Evolutionary conservation across 2,797 vertebrate species (phyloP).

Genomic region (Eptatretus atami): DNA sequence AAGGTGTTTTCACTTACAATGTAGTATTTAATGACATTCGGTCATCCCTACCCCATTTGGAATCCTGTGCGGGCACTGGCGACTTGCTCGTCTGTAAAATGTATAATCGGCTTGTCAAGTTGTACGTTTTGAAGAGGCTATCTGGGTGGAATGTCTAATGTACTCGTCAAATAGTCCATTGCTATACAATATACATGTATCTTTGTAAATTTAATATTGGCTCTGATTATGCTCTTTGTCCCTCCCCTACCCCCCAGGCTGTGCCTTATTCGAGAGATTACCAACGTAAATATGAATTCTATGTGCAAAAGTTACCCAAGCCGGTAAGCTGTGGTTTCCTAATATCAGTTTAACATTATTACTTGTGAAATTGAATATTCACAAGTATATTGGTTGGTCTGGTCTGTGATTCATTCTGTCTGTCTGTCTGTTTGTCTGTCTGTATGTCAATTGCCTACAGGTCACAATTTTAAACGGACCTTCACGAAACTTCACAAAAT

Average conservation of each 20-base stretch:
- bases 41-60: not conserved
- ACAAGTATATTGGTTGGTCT: too few relatives aligned
- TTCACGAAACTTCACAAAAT: too few relatives aligned
- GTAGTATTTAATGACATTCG: not conserved
- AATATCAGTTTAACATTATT: too few relatives aligned
- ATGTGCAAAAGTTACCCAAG: slow-evolving; percentile 74
- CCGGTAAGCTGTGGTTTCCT: slow-evolving; percentile 24
- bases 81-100: not conserved
- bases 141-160: slow-evolving; percentile 9
- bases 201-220: not conserved
- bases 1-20: not conserved
- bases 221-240: slow-evolving; percentile 6
- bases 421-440: too few relatives aligned
- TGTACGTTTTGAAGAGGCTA: too few relatives aligned
- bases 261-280: slow-evolving; percentile 98
- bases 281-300: slow-evolving; percentile 91
- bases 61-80: too few relatives aligned
- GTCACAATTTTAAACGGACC: too few relatives aligned
- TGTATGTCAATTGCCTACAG: too few relatives aligned
- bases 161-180: not conserved
- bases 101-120: too few relatives aligned
- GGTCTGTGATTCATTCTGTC: too few relatives aligned
- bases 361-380: too few relatives aligned
- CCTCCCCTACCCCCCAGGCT: slow-evolving; percentile 20
- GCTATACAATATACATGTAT: not conserved